Evolutionary conservation across 2,888 invertebrate genomes (phyloP).

Genomic region (Erebia ligea): DNA sequence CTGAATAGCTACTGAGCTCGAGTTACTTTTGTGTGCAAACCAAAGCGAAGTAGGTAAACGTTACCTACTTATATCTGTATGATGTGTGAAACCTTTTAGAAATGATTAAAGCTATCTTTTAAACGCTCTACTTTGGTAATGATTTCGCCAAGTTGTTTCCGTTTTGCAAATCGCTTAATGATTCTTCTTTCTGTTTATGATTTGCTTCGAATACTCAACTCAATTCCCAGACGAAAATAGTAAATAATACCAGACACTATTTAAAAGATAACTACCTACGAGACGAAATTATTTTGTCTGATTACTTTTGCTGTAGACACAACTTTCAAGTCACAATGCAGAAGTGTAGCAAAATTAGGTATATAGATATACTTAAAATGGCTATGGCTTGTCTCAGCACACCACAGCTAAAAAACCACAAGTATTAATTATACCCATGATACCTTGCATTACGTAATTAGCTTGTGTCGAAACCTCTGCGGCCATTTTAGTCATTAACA

Average conservation of each 20-base stretch:
- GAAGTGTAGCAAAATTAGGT: neutral
- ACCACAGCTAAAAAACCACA: conserved; percentile 26
- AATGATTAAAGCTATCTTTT: neutral
- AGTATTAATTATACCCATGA: conserved; percentile 40
- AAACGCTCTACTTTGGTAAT: neutral
- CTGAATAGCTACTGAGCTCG: conserved; percentile 1
- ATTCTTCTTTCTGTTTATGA: neutral
- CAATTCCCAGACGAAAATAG: neutral
- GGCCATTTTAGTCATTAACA: conserved; percentile 41
- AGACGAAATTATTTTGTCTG: neutral
- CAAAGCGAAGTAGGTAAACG: too few relatives aligned
- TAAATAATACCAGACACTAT: neutral
- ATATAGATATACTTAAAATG: neutral
- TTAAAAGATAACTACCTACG: neutral
- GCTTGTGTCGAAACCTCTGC: conserved; percentile 40
- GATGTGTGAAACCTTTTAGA: neutral
- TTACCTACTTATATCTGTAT: neutral
- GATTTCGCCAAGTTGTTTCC: neutral
- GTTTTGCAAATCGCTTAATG: neutral
- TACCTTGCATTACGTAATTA: conserved; percentile 42
- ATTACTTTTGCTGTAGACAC: neutral
- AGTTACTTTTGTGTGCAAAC: neutral
- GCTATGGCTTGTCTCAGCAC: neutral
- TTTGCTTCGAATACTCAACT: neutral
- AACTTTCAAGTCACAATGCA: neutral